Evolutionary conservation across 2,888 invertebrate species (phyloP).

Genomic region (Mystacides longicornis): DNA sequence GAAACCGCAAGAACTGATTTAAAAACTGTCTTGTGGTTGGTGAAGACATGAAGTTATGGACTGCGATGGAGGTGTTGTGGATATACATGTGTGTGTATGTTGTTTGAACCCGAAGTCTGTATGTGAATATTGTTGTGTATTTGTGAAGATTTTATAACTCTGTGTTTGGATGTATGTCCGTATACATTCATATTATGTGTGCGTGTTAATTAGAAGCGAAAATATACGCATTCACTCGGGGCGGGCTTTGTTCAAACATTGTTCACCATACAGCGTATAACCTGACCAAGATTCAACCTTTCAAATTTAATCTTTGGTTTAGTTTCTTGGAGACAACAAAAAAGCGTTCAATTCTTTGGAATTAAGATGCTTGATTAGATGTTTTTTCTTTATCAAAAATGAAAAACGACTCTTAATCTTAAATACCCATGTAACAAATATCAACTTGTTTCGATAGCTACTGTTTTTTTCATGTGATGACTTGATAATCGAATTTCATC

Average conservation of each 20-base stretch:
- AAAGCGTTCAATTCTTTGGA: too few relatives aligned
- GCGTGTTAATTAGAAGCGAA: constrained; percentile 19
- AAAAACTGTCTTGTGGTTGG: not conserved
- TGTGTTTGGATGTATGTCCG: not conserved
- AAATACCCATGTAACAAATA: too few relatives aligned
- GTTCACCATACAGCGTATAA: not conserved
- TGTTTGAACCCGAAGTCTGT: constrained; percentile 10
- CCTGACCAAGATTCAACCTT: not conserved
- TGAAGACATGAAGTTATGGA: not conserved
- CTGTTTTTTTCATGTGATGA: too few relatives aligned
- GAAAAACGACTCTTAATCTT: too few relatives aligned
- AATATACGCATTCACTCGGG: constrained; percentile 19
- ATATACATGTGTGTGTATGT: not conserved
- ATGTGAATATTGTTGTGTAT: not conserved
- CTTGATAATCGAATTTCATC: too few relatives aligned
- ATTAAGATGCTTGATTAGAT: too few relatives aligned
- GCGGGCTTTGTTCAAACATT: constrained; percentile 20
- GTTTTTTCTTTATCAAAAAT: too few relatives aligned
- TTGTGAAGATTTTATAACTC: not conserved
- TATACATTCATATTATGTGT: not conserved
- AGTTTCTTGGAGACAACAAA: too few relatives aligned
- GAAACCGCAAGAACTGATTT: not conserved
- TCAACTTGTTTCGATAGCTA: too few relatives aligned
- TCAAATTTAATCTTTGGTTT: too few relatives aligned
- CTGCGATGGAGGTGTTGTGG: not conserved